Base-by-base conservation (phyloP, 2,113 vertebrate species). In the Hyaena hyaena region DNA sequence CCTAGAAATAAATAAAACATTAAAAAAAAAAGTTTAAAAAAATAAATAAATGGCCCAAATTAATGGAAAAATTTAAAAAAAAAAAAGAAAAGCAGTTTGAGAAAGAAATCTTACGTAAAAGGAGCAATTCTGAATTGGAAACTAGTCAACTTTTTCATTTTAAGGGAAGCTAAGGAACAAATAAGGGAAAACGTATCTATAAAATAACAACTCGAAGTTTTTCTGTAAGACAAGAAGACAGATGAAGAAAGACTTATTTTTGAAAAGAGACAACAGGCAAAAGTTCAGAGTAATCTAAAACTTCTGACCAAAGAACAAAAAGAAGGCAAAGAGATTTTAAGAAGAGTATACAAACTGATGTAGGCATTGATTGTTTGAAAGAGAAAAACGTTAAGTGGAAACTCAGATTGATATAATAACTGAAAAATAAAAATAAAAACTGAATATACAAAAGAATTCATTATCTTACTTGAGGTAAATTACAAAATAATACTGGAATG, bases 221-320 rank as follows among this genome's bases (percentile, higher is more conserved):
- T 99, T 61, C 96, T 96, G 5, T 99, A 99, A 99, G 99, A 99
- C 63, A 96, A 99, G 95, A 98, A 99, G 95, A 98, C 98, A 0
- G 99, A 99, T 95, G n/a, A 96, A 15, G 99, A 99, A 94, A 99
- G 98, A 96, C 96, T 99, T 98, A 90, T 73, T 92, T 99, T 99
- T 80, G 98, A 99, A 93, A 96, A 98, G 95, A 99, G 98, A 94
- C 99, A 98, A 91, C 98, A 98, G 99, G 48, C 48, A 50, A 50
- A 50, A 3, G 39, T 99, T 61, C 98, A 99, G 99, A 99, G 21
- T 87, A 87, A 73, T n/a, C 73, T 66, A 58, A 77, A 90, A 48
- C 11, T 39, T 55, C 33, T 53, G 48, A 69, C 24, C 50, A 63
- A 4, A 80, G 33, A 80, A 80, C 53, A 95, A 91, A 68, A 2